These are phyloP conservation scores for Glyptemys insculpta DNA, from an alignment of 2,797 vertebrate species.

Conservation along the genomic window DNA sequence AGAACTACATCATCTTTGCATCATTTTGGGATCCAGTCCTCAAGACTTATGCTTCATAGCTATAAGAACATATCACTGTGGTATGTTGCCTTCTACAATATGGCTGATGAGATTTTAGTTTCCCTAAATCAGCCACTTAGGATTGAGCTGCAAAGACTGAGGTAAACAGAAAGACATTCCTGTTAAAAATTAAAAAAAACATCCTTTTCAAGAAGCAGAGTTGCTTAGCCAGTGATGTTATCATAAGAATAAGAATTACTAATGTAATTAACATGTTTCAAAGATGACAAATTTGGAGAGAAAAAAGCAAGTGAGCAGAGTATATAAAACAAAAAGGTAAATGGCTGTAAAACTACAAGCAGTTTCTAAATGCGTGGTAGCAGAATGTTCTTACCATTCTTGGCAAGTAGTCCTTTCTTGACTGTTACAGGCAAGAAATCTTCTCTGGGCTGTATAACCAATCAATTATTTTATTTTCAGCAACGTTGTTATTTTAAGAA, in stretches of 20 bases:
- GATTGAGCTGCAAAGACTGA: background rate
- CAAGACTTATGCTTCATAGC: background rate
- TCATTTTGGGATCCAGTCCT: background rate
- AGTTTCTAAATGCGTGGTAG: background rate
- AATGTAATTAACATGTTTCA: background rate
- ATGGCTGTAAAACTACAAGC: background rate
- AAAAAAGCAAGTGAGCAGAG: background rate
- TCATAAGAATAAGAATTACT: rapidly evolving
- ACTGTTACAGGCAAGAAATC: background rate
- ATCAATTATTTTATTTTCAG: background rate
- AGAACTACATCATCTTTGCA: background rate
- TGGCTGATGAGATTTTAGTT: background rate
- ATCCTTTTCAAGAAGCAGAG: background rate
- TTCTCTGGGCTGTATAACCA: background rate
- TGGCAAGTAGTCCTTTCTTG: background rate
- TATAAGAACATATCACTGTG: background rate
- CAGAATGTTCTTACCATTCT: background rate
- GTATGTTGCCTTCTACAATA: background rate
- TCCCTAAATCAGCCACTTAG: background rate
- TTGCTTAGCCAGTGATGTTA: background rate
- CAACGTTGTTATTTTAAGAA: conserved; percentile 7
- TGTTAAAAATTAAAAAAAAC: background rate
- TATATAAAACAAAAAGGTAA: background rate
- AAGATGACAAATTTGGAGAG: background rate
- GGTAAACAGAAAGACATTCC: background rate